Evolutionary conservation across 2,888 invertebrate species (phyloP), one percentile per base, ranked within the genome.

Genomic region (Rhimphoctona megacephalus): DNA sequence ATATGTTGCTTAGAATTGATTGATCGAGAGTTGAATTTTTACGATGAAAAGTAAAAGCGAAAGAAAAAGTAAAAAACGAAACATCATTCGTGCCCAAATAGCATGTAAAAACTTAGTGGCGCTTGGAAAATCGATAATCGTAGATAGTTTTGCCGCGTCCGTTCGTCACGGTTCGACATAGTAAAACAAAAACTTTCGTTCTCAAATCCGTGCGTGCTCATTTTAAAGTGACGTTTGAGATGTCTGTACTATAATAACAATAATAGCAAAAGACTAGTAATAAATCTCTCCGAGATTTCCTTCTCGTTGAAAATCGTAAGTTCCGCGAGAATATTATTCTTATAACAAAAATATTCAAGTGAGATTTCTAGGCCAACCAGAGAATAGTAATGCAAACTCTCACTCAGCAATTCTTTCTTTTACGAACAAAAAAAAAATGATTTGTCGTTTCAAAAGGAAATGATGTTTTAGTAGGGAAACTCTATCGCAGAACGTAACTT

Each of bases 161-260:
- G 39, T 25, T 76, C 74, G 86, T 83, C 81, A 86, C 83, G 83
- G 49, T 25, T 73, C 49, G 49, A 30, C 11, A 43, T 17, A 69
- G 64, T 70, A 39, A 69, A 33, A 22, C 67, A 73, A 81, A 82
- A 86, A 83, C 86, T 86, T 86, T 86, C 84, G 67, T 84, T 84
- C 81, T 78, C 69, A 73, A 83, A 83, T 73, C 52, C 30, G 66
- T 74, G 73, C 52, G 54, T 73, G 30, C 66, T 81, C 73, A n/a
- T 64, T 72, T 81, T 8, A 66, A 66, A 52, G 52, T 19, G 73
- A 72, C 73, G 66, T 66, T 66, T 43, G 8, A n/a, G 39, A 39
- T 46, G 33, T n/a, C 43, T 39, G 43, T 22, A 3, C n/a, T 79
- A 52, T n/a, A 66, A 66, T n/a, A 66, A 66, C 54, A 61, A 76